phyloP scores from a whole-genome alignment of 2,113 vertebrate genomes.

The Naja naja region DNA sequence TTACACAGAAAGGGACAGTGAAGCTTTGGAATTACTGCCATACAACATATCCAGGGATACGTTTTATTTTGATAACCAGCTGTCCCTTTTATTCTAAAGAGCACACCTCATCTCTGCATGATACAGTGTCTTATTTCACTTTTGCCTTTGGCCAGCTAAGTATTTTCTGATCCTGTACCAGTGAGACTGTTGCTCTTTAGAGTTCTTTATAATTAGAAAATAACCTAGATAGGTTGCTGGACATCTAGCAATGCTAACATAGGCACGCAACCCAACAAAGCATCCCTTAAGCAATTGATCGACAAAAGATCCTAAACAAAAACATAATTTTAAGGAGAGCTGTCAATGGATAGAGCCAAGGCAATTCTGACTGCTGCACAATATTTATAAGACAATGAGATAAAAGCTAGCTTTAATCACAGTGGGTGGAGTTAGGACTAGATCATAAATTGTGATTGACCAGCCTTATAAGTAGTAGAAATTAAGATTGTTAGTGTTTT shows the following conservation, averaged over 20 bases:
- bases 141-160: constrained; percentile 38
- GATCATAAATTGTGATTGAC: background rate
- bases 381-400: background rate
- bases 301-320: background rate
- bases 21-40: constrained; percentile 33
- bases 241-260: background rate
- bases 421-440: too few species aligned
- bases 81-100: constrained; percentile 69
- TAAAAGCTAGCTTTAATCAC: background rate
- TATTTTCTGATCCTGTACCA: constrained; percentile 41
- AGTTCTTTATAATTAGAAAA: constrained; percentile 2
- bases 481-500: background rate
- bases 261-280: background rate
- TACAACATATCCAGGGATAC: constrained; percentile 64
- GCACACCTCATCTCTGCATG: constrained; percentile 40
- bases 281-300: background rate
- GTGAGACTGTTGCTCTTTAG: constrained; percentile 20
- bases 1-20: constrained; percentile 51
- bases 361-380: background rate
- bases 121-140: constrained; percentile 65
- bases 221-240: background rate
- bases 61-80: constrained; percentile 69
- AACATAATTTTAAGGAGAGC: background rate
- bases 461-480: background rate
- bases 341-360: background rate